phyloP scores from a whole-genome alignment of 2,113 vertebrate genomes.

The Dolichotis patagonum region DNA sequence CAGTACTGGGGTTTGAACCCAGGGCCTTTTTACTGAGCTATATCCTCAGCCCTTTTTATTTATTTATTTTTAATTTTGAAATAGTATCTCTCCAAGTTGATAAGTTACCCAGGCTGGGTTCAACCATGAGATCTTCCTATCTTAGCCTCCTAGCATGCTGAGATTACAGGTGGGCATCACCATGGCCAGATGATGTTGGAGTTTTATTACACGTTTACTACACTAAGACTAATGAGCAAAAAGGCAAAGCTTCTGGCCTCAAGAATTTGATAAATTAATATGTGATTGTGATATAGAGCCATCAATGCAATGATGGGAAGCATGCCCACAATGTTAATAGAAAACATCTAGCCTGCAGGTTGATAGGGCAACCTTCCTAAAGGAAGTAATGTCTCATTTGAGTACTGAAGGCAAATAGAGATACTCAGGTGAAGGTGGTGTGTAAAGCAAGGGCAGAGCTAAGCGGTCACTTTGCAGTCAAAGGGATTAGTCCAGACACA shows the following conservation, averaged over 20 bases:
- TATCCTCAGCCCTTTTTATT: background rate
- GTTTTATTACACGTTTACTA: constrained; percentile 22
- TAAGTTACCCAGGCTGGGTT: background rate
- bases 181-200: background rate
- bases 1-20: background rate
- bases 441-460: background rate
- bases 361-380: background rate
- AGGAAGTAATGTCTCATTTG: background rate
- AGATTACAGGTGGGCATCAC: background rate
- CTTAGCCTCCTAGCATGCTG: background rate
- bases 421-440: background rate
- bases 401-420: background rate
- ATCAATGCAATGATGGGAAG: background rate
- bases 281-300: background rate
- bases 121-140: background rate
- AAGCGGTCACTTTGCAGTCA: background rate
- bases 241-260: background rate
- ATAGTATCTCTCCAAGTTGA: background rate
- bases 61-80: background rate
- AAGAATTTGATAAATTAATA: constrained; percentile 2
- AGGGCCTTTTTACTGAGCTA: background rate
- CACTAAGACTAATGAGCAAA: background rate
- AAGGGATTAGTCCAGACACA: background rate
- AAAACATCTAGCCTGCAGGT: background rate
- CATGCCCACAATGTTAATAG: background rate